Conservation (phyloP, 2,888 invertebrate genomes). For the Colletes collaris region DNA sequence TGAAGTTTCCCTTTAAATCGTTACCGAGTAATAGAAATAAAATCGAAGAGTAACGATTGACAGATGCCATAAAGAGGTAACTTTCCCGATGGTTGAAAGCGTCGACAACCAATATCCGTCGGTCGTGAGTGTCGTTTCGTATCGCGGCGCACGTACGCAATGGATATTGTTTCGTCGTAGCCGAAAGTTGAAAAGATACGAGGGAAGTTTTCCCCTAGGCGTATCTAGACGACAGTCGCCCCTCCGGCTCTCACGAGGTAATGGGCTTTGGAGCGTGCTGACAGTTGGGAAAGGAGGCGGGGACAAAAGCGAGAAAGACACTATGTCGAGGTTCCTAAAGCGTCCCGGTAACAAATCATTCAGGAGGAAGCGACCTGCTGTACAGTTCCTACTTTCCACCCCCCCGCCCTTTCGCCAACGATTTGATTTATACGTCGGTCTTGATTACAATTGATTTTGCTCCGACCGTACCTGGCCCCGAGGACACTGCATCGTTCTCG, state of each 20-base stretch:
- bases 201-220: slow-evolving; percentile 45
- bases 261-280: slow-evolving; percentile 48
- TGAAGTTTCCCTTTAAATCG: slow-evolving; percentile 16
- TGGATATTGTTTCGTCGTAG: slow-evolving; percentile 54
- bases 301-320: slow-evolving; percentile 51
- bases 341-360: slow-evolving; percentile 72
- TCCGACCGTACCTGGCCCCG: slow-evolving; percentile 48
- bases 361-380: slow-evolving; percentile 63
- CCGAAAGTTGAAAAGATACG: slow-evolving; percentile 53
- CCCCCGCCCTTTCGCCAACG: slow-evolving; percentile 49
- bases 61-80: slow-evolving; percentile 46
- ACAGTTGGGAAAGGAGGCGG: slow-evolving; percentile 38
- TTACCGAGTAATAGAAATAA: slow-evolving; percentile 30
- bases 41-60: slow-evolving; percentile 47
- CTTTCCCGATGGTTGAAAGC: slow-evolving; percentile 46
- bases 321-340: slow-evolving; percentile 54
- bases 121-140: slow-evolving; percentile 39
- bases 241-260: slow-evolving; percentile 37
- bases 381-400: slow-evolving; percentile 53
- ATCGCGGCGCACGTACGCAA: slow-evolving; percentile 46
- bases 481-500: slow-evolving; percentile 21
- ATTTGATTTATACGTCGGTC: slow-evolving; percentile 76
- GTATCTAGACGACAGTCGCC: slow-evolving; percentile 41
- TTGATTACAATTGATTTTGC: slow-evolving; percentile 79
- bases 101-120: slow-evolving; percentile 50